A percentile compares a stretch with the other conserved stretches of the same genome.
Evolutionary conservation across 1,140 invertebrate species (phyloP).

Genomic region (Calephelis nemesis): DNA sequence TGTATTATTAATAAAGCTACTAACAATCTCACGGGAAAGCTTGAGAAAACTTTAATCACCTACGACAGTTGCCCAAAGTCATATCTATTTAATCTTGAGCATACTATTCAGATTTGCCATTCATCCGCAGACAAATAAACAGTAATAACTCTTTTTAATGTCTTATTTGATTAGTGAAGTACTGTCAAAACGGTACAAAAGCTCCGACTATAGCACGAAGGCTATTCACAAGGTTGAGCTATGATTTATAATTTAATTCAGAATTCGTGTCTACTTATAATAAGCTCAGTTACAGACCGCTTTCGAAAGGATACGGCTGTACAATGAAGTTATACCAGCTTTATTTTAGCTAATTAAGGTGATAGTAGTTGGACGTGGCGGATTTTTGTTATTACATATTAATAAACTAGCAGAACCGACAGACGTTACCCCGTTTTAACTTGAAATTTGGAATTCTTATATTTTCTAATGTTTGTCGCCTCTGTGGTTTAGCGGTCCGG

Average conservation of each 20-base stretch:
- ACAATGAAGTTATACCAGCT: slow-evolving; percentile 9
- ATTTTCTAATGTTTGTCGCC: no score
- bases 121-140: slow-evolving; percentile 62
- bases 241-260: slow-evolving; percentile 70
- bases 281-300: slow-evolving; percentile 7
- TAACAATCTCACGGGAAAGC: no score
- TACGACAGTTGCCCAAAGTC: no score
- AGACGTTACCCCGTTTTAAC: no score
- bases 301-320: slow-evolving; percentile 9
- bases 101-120: slow-evolving; percentile 48
- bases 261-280: slow-evolving; percentile 47
- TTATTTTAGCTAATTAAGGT: slow-evolving; percentile 7
- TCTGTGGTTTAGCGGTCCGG: no score
- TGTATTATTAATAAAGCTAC: no score
- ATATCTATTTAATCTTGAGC: neutral
- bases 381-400: neutral
- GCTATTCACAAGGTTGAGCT: slow-evolving; percentile 64
- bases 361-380: neutral
- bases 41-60: no score
- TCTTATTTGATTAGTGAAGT: slow-evolving; percentile 61
- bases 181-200: slow-evolving; percentile 59
- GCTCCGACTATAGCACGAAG: slow-evolving; percentile 40
- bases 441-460: no score
- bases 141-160: slow-evolving; percentile 72
- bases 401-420: neutral